Conservation (phyloP, 2,797 vertebrate species). For the Bradypodion pumilum region DNA sequence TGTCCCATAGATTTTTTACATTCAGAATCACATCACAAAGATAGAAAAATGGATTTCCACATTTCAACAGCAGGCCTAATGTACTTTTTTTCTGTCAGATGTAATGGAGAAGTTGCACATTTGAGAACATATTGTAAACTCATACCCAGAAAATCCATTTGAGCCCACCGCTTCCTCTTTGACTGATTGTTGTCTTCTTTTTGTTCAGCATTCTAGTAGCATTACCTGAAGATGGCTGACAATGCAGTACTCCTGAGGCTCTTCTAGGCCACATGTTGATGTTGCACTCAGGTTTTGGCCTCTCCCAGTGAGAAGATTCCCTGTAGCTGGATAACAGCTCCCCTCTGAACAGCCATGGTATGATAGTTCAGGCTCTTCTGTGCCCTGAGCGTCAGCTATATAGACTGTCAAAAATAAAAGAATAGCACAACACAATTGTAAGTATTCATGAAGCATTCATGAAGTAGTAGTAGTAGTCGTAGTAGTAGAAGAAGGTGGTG, state of each 20-base stretch:
- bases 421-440: not conserved
- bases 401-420: constrained; percentile 34
- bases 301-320: constrained; percentile 87
- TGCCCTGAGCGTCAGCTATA: constrained; percentile 43
- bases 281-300: constrained; percentile 76
- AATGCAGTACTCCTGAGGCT: constrained; percentile 83
- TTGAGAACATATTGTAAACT: not conserved
- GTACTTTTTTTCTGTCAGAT: not conserved
- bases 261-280: constrained; percentile 81
- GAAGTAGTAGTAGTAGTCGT: no score
- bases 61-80: not conserved
- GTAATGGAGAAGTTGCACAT: not conserved
- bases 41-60: not conserved
- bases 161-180: not conserved
- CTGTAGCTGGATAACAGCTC: constrained; percentile 86
- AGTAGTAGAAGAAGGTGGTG: no score
- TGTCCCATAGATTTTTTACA: not conserved
- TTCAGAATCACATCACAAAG: not conserved
- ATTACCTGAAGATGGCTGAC: constrained; percentile 87
- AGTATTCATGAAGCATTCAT: not conserved
- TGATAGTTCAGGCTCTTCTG: constrained; percentile 77
- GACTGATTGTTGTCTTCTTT: no score
- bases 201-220: not conserved
- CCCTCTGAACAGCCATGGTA: constrained; percentile 79
- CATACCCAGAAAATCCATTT: not conserved